Evolutionary conservation across 2,797 vertebrate species (phyloP).

Genomic region (Orientallactaga sibirica): DNA sequence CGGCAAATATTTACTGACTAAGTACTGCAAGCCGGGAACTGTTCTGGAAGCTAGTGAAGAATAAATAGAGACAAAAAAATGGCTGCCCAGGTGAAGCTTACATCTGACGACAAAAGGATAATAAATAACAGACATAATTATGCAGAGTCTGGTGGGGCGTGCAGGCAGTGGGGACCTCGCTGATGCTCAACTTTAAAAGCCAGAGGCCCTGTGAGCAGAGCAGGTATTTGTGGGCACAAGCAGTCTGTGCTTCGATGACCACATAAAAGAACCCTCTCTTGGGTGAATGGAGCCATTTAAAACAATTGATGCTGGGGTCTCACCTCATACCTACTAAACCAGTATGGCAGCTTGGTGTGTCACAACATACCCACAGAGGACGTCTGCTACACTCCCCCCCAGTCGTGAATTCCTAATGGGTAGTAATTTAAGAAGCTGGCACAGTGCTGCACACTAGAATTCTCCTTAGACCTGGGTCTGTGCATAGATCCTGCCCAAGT

Average conservation of each 20-base stretch:
- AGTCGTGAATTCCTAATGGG: background rate
- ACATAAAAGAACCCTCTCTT: slow-evolving; percentile 35
- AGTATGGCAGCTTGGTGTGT: background rate
- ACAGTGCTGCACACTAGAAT: background rate
- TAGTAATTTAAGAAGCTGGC: background rate
- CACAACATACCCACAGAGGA: background rate
- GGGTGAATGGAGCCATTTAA: background rate
- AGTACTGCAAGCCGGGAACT: background rate
- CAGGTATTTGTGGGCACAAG: background rate
- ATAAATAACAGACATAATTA: background rate
- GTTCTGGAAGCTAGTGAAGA: slow-evolving; percentile 23
- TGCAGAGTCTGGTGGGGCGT: background rate
- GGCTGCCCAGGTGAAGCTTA: background rate
- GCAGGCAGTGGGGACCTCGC: background rate
- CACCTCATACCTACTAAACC: background rate
- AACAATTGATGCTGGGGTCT: background rate
- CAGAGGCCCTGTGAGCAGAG: background rate
- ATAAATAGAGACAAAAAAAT: slow-evolving; percentile 20
- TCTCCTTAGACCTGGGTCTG: background rate
- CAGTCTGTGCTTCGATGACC: background rate
- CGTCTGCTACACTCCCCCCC: background rate
- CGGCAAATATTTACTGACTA: slow-evolving; percentile 29
- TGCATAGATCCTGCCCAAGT: background rate
- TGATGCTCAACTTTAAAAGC: background rate
- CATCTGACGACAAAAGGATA: background rate